A percentile compares a stretch with the other conserved stretches of the same genome.
Evolutionary conservation across 2,888 invertebrate genomes (phyloP).

Genomic region (Campaea margaritaria): DNA sequence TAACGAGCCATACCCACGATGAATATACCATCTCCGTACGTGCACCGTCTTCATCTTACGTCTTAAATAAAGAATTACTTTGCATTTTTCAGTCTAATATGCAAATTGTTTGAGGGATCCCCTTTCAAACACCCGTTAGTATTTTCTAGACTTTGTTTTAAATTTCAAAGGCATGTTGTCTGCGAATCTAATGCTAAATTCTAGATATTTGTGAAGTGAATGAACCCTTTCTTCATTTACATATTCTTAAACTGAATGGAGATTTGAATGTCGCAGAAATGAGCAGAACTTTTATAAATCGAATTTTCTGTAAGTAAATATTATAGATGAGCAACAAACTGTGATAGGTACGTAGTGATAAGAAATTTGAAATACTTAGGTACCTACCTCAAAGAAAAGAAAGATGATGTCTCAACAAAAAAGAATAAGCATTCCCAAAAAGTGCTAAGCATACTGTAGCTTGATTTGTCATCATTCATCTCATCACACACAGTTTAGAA

Average conservation of each 20-base stretch:
- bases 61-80: slow-evolving; percentile 1
- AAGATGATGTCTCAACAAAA: background rate
- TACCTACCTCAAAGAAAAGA: background rate
- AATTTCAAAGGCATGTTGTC: slow-evolving; percentile 9
- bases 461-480: slow-evolving; percentile 22
- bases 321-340: background rate
- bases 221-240: slow-evolving; percentile 20
- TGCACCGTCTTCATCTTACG: background rate
- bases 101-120: background rate
- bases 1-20: too few relatives aligned
- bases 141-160: slow-evolving; percentile 8
- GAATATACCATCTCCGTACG: background rate
- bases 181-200: slow-evolving; percentile 20
- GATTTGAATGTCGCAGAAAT: slow-evolving; percentile 6
- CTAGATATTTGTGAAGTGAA: slow-evolving; percentile 27
- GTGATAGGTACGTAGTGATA: background rate
- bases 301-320: background rate
- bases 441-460: slow-evolving; percentile 6
- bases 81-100: slow-evolving; percentile 1
- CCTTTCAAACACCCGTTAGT: background rate
- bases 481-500: slow-evolving; percentile 19
- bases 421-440: background rate
- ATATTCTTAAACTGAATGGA: slow-evolving; percentile 13
- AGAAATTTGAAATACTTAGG: too few relatives aligned
- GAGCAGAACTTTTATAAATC: background rate